Conservation (phyloP, 2,797 vertebrate genomes). For the Bradypodion pumilum region DNA sequence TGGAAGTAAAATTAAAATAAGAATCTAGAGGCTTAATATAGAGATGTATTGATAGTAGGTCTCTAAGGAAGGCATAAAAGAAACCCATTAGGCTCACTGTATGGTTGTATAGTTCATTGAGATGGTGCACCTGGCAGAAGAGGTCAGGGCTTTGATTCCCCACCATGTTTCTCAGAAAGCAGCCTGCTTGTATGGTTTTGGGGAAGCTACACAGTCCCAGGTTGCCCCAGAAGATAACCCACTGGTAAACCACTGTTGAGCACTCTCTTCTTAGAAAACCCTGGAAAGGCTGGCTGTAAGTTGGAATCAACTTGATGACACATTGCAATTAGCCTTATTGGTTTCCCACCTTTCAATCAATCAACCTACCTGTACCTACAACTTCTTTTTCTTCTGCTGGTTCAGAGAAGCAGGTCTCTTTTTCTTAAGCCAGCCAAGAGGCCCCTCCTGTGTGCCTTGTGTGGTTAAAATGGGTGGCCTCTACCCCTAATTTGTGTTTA, state of each 20-base stretch:
- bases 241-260: too few relatives aligned
- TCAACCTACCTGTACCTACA: not conserved
- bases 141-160: too few relatives aligned
- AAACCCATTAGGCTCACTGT: not conserved
- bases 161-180: too few relatives aligned
- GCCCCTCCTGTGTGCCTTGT: not conserved
- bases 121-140: too few relatives aligned
- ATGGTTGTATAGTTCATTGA: too few relatives aligned
- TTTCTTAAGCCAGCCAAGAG: not conserved
- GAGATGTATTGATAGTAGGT: not conserved
- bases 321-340: not conserved
- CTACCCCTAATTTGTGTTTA: not conserved
- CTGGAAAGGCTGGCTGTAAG: too few relatives aligned
- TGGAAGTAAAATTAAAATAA: not conserved
- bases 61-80: not conserved
- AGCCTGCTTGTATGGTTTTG: too few relatives aligned
- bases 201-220: too few relatives aligned
- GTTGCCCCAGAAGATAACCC: too few relatives aligned
- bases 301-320: too few relatives aligned
- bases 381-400: not conserved
- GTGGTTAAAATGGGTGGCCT: not conserved
- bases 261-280: too few relatives aligned
- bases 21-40: not conserved
- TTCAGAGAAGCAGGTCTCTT: not conserved
- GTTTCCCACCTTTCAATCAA: not conserved